Conservation (phyloP, 2,113 vertebrate species). For the Crotalus horridus region DNA sequence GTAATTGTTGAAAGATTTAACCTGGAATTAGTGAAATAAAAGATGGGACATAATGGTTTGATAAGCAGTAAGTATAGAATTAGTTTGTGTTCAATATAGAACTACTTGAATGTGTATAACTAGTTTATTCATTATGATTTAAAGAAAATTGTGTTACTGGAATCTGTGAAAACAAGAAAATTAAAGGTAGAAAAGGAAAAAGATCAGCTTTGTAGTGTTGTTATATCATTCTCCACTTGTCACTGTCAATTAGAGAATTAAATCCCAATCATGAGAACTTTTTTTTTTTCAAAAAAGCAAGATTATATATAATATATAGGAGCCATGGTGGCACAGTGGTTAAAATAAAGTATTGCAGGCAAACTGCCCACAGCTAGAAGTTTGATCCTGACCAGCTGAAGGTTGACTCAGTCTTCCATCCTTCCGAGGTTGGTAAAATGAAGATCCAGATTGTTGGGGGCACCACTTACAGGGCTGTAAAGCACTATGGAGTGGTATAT, state of each 20-base stretch:
- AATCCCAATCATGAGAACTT: accelerated
- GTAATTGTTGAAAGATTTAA: background rate
- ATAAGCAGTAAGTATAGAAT: background rate
- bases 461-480: too few relatives aligned
- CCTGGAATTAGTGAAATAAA: background rate
- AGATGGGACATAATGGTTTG: background rate
- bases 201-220: background rate
- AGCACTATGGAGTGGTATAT: too few relatives aligned
- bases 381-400: too few relatives aligned
- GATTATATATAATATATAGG: background rate
- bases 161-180: background rate
- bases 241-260: conserved; percentile 31
- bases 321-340: background rate
- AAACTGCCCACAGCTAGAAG: too few relatives aligned
- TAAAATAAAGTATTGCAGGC: too few relatives aligned
- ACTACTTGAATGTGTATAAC: background rate
- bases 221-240: conserved; percentile 14
- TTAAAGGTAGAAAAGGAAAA: conserved; percentile 3
- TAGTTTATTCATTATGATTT: background rate
- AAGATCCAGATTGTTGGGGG: too few relatives aligned
- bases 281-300: conserved; percentile 1
- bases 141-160: background rate
- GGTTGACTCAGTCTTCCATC: too few relatives aligned
- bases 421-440: too few relatives aligned
- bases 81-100: background rate